Conservation (phyloP, 1,140 invertebrate species). For the Protaetia brevitarsis region DNA sequence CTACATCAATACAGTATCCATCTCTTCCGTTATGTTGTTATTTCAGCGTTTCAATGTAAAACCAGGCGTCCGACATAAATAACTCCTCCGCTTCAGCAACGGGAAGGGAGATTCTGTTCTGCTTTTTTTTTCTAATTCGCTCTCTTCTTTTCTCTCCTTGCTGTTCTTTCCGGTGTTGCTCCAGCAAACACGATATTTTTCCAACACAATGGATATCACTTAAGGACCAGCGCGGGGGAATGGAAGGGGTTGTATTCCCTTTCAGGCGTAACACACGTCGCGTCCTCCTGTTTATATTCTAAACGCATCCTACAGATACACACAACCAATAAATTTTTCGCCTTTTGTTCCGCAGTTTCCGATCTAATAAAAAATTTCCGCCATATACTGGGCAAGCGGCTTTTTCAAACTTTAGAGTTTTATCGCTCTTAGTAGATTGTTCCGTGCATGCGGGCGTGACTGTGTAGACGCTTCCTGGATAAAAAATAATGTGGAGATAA, state of each 20-base stretch:
- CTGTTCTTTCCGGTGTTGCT: not conserved
- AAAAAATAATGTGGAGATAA: too few relatives aligned
- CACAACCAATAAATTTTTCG: not conserved
- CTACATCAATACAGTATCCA: constrained; percentile 8
- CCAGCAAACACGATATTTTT: not conserved
- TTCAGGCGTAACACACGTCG: not conserved
- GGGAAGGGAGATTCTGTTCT: not conserved
- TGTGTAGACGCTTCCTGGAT: too few relatives aligned
- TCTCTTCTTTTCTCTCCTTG: not conserved
- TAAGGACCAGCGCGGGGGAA: not conserved
- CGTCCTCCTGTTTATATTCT: constrained; percentile 10
- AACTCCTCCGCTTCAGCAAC: not conserved
- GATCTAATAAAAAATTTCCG: constrained; percentile 1
- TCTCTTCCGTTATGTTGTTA: not conserved
- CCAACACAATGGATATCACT: constrained; percentile 11
- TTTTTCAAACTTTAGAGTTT: too few relatives aligned
- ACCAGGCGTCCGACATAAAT: not conserved
- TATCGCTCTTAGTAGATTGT: too few relatives aligned
- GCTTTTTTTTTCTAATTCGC: not conserved
- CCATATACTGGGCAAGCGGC: too few relatives aligned
- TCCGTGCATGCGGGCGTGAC: too few relatives aligned
- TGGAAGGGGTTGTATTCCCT: not conserved
- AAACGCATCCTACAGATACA: not conserved
- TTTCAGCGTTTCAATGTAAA: not conserved
- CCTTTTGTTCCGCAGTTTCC: not conserved